Evolutionary conservation across 23 tunicate species (phyloP).

Genomic region (Styela plicata): DNA sequence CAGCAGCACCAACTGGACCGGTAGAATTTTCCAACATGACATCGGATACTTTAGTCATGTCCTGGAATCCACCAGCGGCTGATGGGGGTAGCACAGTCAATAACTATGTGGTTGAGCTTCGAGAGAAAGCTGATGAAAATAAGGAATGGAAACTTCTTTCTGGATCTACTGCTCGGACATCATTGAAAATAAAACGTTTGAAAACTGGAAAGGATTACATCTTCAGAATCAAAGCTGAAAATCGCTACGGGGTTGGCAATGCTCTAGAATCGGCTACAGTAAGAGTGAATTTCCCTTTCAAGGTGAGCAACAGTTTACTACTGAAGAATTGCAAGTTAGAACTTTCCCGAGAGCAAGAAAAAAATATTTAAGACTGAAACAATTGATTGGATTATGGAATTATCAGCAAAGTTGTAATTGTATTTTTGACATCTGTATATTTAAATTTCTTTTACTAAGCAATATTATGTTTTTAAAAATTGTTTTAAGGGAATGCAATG

Average conservation of each 20-base stretch:
- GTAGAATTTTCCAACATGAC: conserved; percentile 74
- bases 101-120: conserved; percentile 86
- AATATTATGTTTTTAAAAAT: no score
- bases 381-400: no score
- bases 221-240: conserved; percentile 89
- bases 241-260: conserved; percentile 77
- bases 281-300: conserved; percentile 74
- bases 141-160: conserved; percentile 79
- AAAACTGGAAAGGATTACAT: conserved; percentile 70
- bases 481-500: no score
- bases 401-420: no score
- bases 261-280: conserved; percentile 71
- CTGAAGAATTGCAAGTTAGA: no score
- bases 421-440: no score
- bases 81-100: conserved; percentile 94
- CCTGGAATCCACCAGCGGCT: conserved; percentile 79
- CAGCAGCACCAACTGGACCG: conserved; percentile 84
- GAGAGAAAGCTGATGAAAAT: conserved; percentile 61
- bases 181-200: conserved; percentile 67
- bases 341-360: no score
- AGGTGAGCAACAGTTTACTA: no score
- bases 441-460: no score
- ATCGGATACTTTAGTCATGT: conserved; percentile 74
- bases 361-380: no score
- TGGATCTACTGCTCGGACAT: conserved; percentile 62